These are phyloP conservation scores for Celastrina argiolus DNA, from an alignment of 2,888 invertebrate species.

Conservation along the genomic window DNA sequence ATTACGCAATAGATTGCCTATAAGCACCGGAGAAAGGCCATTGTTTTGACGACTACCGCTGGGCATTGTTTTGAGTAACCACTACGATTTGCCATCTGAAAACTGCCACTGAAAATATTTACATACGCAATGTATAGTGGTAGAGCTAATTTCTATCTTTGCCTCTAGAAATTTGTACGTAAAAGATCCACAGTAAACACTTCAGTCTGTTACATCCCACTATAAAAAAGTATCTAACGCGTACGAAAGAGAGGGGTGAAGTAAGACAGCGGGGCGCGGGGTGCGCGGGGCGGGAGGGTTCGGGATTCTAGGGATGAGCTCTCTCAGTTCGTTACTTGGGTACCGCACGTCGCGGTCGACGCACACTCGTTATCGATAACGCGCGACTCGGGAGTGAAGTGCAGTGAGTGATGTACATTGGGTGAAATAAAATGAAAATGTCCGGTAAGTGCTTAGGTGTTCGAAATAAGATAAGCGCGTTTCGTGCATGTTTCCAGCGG, in stretches of 20 bases:
- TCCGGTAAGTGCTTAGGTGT: constrained; percentile 51
- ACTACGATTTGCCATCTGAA: not conserved
- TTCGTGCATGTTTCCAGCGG: too few species aligned
- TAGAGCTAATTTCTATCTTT: not conserved
- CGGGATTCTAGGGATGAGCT: constrained; percentile 78
- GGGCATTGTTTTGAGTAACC: constrained; percentile 36
- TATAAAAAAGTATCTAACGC: constrained; percentile 30
- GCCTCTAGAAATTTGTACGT: not conserved
- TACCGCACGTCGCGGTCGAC: constrained; percentile 67
- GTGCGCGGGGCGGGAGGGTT: constrained; percentile 65
- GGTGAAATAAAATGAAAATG: constrained; percentile 65
- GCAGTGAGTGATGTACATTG: constrained; percentile 41
- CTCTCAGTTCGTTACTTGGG: constrained; percentile 74
- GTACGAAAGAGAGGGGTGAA: constrained; percentile 73
- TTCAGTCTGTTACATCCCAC: not conserved
- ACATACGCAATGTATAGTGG: not conserved
- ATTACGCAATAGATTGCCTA: constrained; percentile 55
- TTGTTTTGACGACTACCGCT: constrained; percentile 57
- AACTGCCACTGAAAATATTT: not conserved
- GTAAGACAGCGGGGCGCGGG: constrained; percentile 60
- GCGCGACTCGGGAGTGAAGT: constrained; percentile 7
- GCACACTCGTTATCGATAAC: constrained; percentile 47
- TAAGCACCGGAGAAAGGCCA: constrained; percentile 58
- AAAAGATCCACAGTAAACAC: too few species aligned
- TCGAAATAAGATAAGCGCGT: not conserved